Base-by-base conservation (phyloP, 1,140 invertebrate genomes). In the Diabrotica undecimpunctata region DNA sequence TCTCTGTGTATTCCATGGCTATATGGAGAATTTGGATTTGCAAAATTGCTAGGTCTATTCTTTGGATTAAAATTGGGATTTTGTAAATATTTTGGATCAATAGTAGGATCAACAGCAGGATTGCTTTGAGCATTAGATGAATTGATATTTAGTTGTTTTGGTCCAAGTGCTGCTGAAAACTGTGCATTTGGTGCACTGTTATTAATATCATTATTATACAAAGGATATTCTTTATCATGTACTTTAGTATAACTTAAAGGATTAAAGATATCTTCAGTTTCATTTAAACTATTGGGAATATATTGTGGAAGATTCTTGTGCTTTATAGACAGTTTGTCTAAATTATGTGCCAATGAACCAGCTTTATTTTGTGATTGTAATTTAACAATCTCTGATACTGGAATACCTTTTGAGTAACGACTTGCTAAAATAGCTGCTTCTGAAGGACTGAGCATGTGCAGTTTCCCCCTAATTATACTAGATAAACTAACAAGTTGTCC, bases 401-500 rank as follows among this genome's bases (percentile, higher is more conserved):
- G 71, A 10, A 74, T 55, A 7, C 61, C 61, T 65, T 72, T 72
- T 3, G 69, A 53, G 46, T 69, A 67, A 12, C 65, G 52, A 50
- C 65, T 68, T n/a, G 69, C 64, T 6, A 74, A 63, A 6, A 71
- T 65, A 37, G 66, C 61, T 25, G 67, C 65, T 56, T 71, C 67
- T 51, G 64, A 50, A n/a, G 70, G 70, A 39, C 54, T 71, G 11
- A 71, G 64, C 54, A 66, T 68, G 54, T 71, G 69, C 6, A 68
- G 53, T 54, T 67, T 66, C 66, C 66, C 69, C 62, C 63, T 71
- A 8, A 71, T 71, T 12, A 71, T 61, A 63, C 51, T 68, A 6
- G 66, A 68, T 38, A 71, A 59, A 65, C 63, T 68, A 14, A 77
- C 69, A 6, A 79, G 65, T 41, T 78, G 75, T 0, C 77, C 77